These are phyloP conservation scores for Ciconia nigra DNA, from an alignment of 2,797 vertebrate species.

Conservation along the genomic window DNA sequence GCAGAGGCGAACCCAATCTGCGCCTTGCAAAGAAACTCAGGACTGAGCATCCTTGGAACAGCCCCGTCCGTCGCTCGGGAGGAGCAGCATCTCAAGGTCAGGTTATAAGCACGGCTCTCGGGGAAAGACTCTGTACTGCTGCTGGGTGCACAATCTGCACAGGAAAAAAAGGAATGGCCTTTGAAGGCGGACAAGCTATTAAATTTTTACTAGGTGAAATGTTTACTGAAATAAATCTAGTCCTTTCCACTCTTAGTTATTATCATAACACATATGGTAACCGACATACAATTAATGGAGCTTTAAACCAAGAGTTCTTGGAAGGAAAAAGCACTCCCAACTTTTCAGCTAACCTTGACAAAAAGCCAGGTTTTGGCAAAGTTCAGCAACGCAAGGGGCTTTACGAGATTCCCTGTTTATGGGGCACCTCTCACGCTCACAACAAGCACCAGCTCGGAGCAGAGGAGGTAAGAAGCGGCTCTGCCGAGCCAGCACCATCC, in stretches of 20 bases:
- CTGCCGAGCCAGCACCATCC: background rate
- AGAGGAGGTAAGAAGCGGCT: background rate
- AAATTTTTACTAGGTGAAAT: slow-evolving; percentile 49
- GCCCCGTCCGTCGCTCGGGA: fast-evolving
- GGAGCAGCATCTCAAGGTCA: background rate
- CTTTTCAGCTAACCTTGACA: background rate
- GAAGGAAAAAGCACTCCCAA: background rate
- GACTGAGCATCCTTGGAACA: background rate
- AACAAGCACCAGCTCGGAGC: fast-evolving
- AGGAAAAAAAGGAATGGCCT: background rate
- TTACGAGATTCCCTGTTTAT: background rate
- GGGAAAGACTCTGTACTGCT: background rate
- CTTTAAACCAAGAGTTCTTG: slow-evolving; percentile 11
- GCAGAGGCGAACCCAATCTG: background rate
- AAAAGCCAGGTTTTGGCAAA: background rate
- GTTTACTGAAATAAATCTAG: slow-evolving; percentile 41
- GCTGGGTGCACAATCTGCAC: background rate
- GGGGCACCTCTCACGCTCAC: background rate
- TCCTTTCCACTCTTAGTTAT: slow-evolving; percentile 27
- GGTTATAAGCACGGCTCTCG: background rate
- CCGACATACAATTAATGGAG: background rate
- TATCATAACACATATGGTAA: slow-evolving; percentile 24
- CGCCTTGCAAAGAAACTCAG: background rate
- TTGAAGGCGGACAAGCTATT: background rate
- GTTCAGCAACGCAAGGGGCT: background rate